phyloP scores from a whole-genome alignment of 2,888 invertebrate genomes.

The Dimorphilus gyrociliatus region DNA sequence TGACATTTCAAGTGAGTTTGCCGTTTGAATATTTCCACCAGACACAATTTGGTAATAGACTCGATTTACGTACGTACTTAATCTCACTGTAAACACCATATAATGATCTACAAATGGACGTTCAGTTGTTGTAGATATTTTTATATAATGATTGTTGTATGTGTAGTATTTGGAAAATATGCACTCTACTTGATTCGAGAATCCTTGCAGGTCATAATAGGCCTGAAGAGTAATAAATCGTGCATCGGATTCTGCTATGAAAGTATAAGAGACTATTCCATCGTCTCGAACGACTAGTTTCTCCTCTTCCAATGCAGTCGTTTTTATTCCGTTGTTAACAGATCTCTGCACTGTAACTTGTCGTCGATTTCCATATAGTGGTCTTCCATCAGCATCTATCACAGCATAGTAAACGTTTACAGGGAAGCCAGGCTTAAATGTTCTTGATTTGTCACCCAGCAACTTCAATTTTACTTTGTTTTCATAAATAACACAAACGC shows the following conservation, averaged over 20 bases:
- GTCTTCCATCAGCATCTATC: slow-evolving; percentile 73
- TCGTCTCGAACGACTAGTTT: slow-evolving; percentile 14
- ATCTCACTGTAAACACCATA: slow-evolving; percentile 77
- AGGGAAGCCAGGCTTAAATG: slow-evolving; percentile 87
- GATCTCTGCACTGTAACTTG: slow-evolving; percentile 10
- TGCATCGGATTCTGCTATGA: slow-evolving; percentile 13
- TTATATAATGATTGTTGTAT: slow-evolving; percentile 61
- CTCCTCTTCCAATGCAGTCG: slow-evolving; percentile 8
- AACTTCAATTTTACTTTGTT: slow-evolving; percentile 65
- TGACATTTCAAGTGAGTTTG: slow-evolving; percentile 63
- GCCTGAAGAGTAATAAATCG: slow-evolving; percentile 13
- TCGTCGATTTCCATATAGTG: slow-evolving; percentile 12
- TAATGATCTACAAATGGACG: slow-evolving; percentile 55
- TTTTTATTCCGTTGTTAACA: slow-evolving; percentile 3
- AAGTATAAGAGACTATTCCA: slow-evolving; percentile 21
- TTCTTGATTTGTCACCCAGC: slow-evolving; percentile 72
- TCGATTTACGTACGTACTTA: slow-evolving; percentile 69
- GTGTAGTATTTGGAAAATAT: slow-evolving; percentile 49
- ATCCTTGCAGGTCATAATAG: slow-evolving; percentile 6
- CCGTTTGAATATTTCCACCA: slow-evolving; percentile 70
- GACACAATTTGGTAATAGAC: slow-evolving; percentile 75
- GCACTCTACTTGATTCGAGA: neutral
- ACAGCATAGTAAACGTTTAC: slow-evolving; percentile 67
- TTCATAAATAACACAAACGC: slow-evolving; percentile 72
- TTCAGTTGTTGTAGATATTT: slow-evolving; percentile 67